Evolutionary conservation across 2,888 invertebrate genomes (phyloP).

Genomic region (Agrotis puta): DNA sequence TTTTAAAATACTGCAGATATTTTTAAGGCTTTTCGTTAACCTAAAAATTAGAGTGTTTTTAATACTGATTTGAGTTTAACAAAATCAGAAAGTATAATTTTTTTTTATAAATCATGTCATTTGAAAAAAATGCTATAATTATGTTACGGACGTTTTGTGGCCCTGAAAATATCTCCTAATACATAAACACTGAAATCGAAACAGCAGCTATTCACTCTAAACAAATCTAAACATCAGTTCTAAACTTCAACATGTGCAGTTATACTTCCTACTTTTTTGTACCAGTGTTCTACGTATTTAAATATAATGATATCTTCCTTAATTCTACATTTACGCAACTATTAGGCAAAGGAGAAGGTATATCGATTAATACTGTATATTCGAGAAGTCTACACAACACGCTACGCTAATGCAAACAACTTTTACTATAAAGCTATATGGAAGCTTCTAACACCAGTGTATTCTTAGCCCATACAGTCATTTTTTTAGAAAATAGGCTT

Average conservation of each 20-base stretch:
- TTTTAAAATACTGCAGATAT: conserved; percentile 3
- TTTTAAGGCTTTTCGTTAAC: background rate
- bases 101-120: too few species aligned
- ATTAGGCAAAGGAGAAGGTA: conserved; percentile 78
- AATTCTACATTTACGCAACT: conserved; percentile 55
- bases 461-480: conserved; percentile 26
- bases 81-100: too few species aligned
- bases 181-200: background rate
- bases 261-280: conserved; percentile 51
- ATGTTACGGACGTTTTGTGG: background rate
- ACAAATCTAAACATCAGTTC: conserved; percentile 17
- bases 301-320: conserved; percentile 63
- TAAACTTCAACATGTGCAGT: conserved; percentile 56
- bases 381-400: conserved; percentile 68
- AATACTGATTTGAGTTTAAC: background rate
- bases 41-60: background rate
- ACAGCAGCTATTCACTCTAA: background rate
- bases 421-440: conserved; percentile 81
- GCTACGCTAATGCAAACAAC: conserved; percentile 69
- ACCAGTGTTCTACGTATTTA: conserved; percentile 57
- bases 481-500: background rate
- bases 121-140: too few species aligned
- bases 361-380: conserved; percentile 83
- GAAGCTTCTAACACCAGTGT: conserved; percentile 80
- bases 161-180: conserved; percentile 10